A percentile compares a stretch with the other conserved stretches of the same genome.
phyloP scores from a whole-genome alignment of 37 sponge, comb jelly and placozoan genomes.

The Ianthella basta region DNA sequence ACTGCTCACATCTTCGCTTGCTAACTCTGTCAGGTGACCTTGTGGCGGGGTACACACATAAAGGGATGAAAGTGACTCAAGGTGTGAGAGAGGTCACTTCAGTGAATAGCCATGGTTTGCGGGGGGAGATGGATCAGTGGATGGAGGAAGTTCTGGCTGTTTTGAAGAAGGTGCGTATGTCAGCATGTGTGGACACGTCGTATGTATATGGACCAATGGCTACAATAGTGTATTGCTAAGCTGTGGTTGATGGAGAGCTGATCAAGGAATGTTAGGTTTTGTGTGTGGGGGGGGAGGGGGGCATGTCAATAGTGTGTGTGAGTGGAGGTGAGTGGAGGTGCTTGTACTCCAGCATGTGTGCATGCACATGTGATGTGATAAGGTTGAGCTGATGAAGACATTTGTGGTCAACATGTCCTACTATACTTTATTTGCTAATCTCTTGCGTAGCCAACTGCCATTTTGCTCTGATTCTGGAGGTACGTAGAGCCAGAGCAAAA shows the following conservation, averaged over 20 bases:
- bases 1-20: neutral
- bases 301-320: too few relatives aligned
- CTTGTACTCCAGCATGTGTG: neutral
- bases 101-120: neutral
- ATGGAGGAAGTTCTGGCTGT: neutral
- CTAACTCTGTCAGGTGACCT: neutral
- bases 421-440: too few relatives aligned
- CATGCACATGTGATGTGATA: neutral
- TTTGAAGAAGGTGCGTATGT: constrained; percentile 5
- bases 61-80: neutral
- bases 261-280: too few relatives aligned
- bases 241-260: too few relatives aligned
- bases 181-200: neutral
- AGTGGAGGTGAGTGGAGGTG: constrained; percentile 1
- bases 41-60: neutral
- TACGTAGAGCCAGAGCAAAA: too few relatives aligned
- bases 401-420: too few relatives aligned
- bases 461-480: too few relatives aligned
- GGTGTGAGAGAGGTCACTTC: neutral
- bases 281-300: too few relatives aligned
- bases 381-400: too few relatives aligned
- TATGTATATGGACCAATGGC: constrained; percentile 14
- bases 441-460: too few relatives aligned
- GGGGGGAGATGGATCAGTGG: neutral
- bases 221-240: too few relatives aligned